These are phyloP conservation scores for Drosophila pseudoobscura DNA, from an alignment of 1,140 invertebrate genomes.

Conservation along the genomic window DNA sequence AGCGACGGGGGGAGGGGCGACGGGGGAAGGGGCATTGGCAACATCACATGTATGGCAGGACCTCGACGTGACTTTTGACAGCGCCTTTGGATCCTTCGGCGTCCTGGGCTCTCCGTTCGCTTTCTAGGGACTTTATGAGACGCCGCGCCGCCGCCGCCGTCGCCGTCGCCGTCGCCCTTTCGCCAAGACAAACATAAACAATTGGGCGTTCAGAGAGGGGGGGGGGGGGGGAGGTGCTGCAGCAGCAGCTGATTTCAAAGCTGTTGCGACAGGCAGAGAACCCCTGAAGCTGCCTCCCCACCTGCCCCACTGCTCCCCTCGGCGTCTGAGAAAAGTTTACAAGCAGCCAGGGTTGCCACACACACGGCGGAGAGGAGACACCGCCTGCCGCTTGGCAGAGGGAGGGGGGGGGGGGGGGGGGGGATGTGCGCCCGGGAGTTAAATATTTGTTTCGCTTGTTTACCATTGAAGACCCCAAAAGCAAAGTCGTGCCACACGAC, in stretches of 20 bases:
- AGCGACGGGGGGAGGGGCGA: background rate
- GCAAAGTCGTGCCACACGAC: slow-evolving; percentile 47
- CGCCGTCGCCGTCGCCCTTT: too few species aligned
- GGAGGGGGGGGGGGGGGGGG: too few species aligned
- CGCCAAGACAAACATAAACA: slow-evolving; percentile 79
- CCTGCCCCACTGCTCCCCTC: slow-evolving; percentile 26
- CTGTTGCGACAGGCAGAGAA: slow-evolving; percentile 50
- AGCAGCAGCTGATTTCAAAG: slow-evolving; percentile 70
- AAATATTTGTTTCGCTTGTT: slow-evolving; percentile 76
- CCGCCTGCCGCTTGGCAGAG: slow-evolving; percentile 12
- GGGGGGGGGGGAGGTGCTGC: background rate
- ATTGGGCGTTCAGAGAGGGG: slow-evolving; percentile 36
- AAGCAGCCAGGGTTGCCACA: slow-evolving; percentile 46
- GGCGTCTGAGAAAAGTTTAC: slow-evolving; percentile 58
- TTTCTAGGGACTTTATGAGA: slow-evolving; percentile 66
- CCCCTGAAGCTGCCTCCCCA: slow-evolving; percentile 25
- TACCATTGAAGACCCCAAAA: slow-evolving; percentile 73
- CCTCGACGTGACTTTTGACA: slow-evolving; percentile 71
- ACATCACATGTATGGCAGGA: slow-evolving; percentile 34
- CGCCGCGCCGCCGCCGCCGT: slow-evolving; percentile 37
- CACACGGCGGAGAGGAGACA: slow-evolving; percentile 32
- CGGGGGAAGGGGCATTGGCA: too few species aligned
- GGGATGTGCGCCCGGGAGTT: slow-evolving; percentile 51
- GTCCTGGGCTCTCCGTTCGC: slow-evolving; percentile 25
- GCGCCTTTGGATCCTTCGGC: slow-evolving; percentile 5